phyloP scores from a whole-genome alignment of 2,113 vertebrate genomes.

The Otis tarda region DNA sequence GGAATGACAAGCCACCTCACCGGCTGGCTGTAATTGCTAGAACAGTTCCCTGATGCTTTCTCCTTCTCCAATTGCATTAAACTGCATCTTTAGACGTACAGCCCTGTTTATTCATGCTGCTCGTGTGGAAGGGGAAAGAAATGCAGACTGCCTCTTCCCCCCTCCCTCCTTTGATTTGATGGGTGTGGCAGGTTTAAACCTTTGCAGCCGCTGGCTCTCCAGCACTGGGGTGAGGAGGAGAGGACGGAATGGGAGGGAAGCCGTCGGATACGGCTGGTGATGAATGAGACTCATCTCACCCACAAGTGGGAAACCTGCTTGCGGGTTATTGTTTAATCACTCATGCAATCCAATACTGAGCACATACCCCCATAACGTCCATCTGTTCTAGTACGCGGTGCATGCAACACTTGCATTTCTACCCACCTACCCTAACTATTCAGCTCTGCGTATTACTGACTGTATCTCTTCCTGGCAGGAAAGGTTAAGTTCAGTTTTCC shows the following conservation, averaged over 20 bases:
- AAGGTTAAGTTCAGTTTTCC: background rate
- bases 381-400: conserved; percentile 51
- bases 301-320: conserved; percentile 70
- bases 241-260: conserved; percentile 10
- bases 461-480: background rate
- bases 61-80: conserved; percentile 57
- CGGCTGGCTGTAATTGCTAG: conserved; percentile 44
- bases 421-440: background rate
- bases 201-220: conserved; percentile 63
- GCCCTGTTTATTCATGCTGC: conserved; percentile 68
- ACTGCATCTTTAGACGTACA: conserved; percentile 62
- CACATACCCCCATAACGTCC: conserved; percentile 67
- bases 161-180: conserved; percentile 70
- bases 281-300: conserved; percentile 63
- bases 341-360: conserved; percentile 59
- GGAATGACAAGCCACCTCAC: conserved; percentile 28
- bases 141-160: conserved; percentile 70
- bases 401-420: conserved; percentile 43
- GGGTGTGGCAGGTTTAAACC: conserved; percentile 82
- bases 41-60: conserved; percentile 56
- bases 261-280: conserved; percentile 7
- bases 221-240: conserved; percentile 1
- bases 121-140: conserved; percentile 78
- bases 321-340: conserved; percentile 69
- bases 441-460: background rate